A percentile compares a stretch with the other conserved stretches of the same genome.
These are phyloP conservation scores for Rhipidura dahli DNA, from an alignment of 2,113 vertebrate species.

Conservation along the genomic window DNA sequence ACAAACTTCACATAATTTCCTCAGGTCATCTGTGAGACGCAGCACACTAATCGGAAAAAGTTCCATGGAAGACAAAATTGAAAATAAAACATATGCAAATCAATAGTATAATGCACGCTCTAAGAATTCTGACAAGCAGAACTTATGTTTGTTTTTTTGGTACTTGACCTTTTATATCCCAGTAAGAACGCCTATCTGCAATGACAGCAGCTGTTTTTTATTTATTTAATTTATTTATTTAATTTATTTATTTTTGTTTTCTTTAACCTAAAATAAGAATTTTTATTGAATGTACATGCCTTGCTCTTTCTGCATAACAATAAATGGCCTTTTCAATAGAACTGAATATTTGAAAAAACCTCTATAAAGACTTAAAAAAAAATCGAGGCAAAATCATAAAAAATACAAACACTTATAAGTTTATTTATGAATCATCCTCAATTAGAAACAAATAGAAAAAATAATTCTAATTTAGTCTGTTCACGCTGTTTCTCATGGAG, in stretches of 20 bases:
- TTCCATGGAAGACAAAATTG: not conserved
- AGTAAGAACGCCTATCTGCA: not conserved
- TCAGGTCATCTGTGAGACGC: not conserved
- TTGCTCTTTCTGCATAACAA: slow-evolving; percentile 13
- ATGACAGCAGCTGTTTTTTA: not conserved
- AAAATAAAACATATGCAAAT: not conserved
- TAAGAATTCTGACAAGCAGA: not conserved
- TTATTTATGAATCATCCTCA: not conserved
- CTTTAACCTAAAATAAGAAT: slow-evolving; percentile 34
- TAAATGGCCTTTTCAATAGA: slow-evolving; percentile 11
- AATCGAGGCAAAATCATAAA: not conserved
- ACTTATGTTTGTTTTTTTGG: not conserved
- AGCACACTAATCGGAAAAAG: not conserved
- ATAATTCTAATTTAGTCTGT: not conserved
- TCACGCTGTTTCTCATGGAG: not conserved
- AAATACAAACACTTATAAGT: not conserved
- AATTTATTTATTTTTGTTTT: not conserved
- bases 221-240: not conserved
- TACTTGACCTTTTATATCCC: not conserved
- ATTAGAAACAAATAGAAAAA: not conserved
- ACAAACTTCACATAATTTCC: not conserved
- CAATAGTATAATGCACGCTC: not conserved
- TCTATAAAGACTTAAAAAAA: not conserved
- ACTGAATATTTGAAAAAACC: not conserved
- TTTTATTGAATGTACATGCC: slow-evolving; percentile 25